Base-by-base conservation (phyloP, 2,888 invertebrate species). In the Aricia artaxerxes region DNA sequence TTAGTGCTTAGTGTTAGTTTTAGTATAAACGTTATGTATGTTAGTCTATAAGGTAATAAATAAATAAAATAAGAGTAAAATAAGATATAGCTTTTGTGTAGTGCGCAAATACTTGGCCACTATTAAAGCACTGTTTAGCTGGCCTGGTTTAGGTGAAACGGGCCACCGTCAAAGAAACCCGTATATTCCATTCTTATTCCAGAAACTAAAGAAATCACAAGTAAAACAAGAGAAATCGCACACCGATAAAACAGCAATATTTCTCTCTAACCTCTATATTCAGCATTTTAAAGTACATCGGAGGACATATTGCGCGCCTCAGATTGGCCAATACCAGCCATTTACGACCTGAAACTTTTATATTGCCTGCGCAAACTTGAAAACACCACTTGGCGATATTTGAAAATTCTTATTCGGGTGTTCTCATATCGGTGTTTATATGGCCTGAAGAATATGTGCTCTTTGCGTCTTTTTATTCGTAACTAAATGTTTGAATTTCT, bases 301-400 rank as follows among this genome's bases (percentile, higher is more conserved):
- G 13, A 57, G 44, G 76, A 80, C 79, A 81, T 80, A 82, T 80
- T 80, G 80, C 79, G 61, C 35, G 81, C 82, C 82, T 81, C 79
- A 61, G 78, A 83, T 81, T 82, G 82, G 82, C 82, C 82, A 83
- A 83, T 84, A 83, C 81, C 83, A 79, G 81, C 80, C 82, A 81
- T 82, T 83, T 84, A 82, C 82, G 81, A 81, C 82, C 80, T 44
- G 80, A 83, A 83, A 84, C 82, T 84, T 84, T 84, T 82, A 84
- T 84, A 84, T 84, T 83, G 81, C 83, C 80, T 72, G 72, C 38
- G 49, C 44, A 79, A 77, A 75, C 75, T 80, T 79, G 53, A 73
- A 77, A 49, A 75, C 35, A 69, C 69, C 49, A 75, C 75, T 49
- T 75, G 75, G 75, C 24, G 31, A 75, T 75, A 49, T 75, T 75